Base-by-base conservation (phyloP, 1,140 invertebrate species). In the Lepeophtheirus salmonis region DNA sequence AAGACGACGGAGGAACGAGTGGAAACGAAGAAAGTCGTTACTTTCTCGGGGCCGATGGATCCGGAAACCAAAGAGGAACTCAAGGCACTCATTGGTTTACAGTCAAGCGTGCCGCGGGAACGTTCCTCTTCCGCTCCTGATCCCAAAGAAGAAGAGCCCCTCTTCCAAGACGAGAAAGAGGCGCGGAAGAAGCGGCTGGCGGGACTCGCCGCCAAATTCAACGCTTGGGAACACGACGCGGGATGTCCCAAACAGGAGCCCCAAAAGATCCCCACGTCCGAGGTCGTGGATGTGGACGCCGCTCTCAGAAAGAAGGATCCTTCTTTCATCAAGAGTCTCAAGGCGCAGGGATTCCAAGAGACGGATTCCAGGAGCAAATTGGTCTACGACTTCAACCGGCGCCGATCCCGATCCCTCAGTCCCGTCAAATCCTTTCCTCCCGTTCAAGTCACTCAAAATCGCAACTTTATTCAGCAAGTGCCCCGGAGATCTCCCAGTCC, bases 311-410 rank as follows among this genome's bases (percentile, higher is more conserved):
- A 21, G n/a, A 2, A 57, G 16, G 59, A 61, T 55, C 48, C 48
- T 6, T 49, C 41, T 26, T 54, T 61, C 21, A 17, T 61, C 21
- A 21, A 24, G 3, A 61, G 59, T 23, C 51, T 61, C 4, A 52
- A 61, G 25, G 59, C 59, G 13, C 59, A 61, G 18, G 59, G 59
- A 2, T 61, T 61, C 25, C 18, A 17, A 22, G 59, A 61, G 50
- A 54, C 59, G 18, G 23, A 17, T 17, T 54, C 50, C 23, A 54
- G 17, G 50, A 55, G 41, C 22, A 56, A 54, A 16, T 23, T 61
- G 10, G 49, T 56, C 18, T 61, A 61, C 49, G 59, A 61, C 23
- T 61, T 61, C 16, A 56, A 61, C 13, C 14, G 49, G 49, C n/a
- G 16, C n/a, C 16, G 50, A 53, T 13, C 18, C 20, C 17, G 25